A percentile compares a stretch with the other conserved stretches of the same genome.
Conservation (phyloP, 2,888 invertebrate genomes). For the Macrostomum cliftonense region DNA sequence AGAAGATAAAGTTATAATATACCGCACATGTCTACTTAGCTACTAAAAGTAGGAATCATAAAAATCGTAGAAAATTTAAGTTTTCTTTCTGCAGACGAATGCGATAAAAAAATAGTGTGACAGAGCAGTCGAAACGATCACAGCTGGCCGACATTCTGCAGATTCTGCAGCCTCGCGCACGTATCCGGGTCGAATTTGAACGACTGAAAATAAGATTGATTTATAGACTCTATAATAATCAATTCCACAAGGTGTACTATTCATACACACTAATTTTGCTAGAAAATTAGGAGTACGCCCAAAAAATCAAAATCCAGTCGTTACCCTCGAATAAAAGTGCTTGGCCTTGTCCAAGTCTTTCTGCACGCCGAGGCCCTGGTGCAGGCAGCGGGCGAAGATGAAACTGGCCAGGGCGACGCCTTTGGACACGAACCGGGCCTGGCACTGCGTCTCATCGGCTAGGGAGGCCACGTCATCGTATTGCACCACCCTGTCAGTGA, state of each 20-base stretch:
- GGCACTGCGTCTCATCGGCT: slow-evolving; percentile 28
- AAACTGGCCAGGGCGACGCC: slow-evolving; percentile 33
- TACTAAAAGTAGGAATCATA: not conserved
- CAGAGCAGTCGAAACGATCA: slow-evolving; percentile 9
- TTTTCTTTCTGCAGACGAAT: too few relatives aligned
- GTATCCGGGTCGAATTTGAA: slow-evolving; percentile 28
- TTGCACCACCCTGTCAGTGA: slow-evolving; percentile 25
- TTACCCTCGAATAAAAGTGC: slow-evolving; percentile 28
- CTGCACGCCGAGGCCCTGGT: slow-evolving; percentile 24
- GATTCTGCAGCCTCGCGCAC: slow-evolving; percentile 25
- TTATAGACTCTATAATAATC: too few relatives aligned
- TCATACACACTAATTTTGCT: too few relatives aligned
- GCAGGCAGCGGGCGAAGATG: slow-evolving; percentile 30
- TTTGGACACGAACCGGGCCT: slow-evolving; percentile 25
- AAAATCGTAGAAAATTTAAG: too few relatives aligned
- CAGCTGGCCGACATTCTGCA: slow-evolving; percentile 22
- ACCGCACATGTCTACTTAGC: not conserved
- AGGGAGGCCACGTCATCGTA: slow-evolving; percentile 20
- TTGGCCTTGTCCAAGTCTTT: slow-evolving; percentile 22
- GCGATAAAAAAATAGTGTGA: too few relatives aligned
- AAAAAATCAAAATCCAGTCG: too few relatives aligned
- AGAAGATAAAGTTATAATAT: too few relatives aligned
- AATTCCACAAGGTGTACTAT: too few relatives aligned
- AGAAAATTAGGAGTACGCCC: too few relatives aligned
- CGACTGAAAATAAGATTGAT: slow-evolving; percentile 18